Base-by-base conservation (phyloP, 2,113 vertebrate species). In the Plectropomus leopardus region DNA sequence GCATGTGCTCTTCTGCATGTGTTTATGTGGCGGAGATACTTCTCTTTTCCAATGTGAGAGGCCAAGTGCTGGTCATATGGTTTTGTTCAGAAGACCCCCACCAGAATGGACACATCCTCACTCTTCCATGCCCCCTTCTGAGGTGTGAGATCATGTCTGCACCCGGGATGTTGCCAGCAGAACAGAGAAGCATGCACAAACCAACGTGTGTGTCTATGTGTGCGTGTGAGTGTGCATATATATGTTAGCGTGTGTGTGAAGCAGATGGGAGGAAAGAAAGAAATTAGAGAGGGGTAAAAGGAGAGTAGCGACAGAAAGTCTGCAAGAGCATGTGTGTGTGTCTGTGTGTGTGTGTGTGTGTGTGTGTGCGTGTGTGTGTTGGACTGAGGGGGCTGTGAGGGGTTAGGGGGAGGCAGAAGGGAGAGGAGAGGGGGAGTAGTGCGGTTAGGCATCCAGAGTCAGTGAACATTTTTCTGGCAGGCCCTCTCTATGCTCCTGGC, bases 391-490 rank as follows among this genome's bases (percentile, higher is more conserved):
- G 90, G 90, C 83, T 91, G 90, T 87, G 88, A 87, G 79, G 89
- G 86, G 89, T 86, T 80, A 78, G 86, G 85, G 68, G 87, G 73
- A 74, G 60, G 76, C 45, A 74, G 74, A 75, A 72, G 57, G 74
- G 85, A 67, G 80, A 71, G 32, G 76, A 74, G 84, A 72, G 85
- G 89, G 90, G 89, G 80, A 85, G 93, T 83, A 93, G 94, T 93
- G 95, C 93, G 95, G 95, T 94, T 94, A 94, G 96, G 95, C 96
- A 96, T 96, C 96, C 96, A 95, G 96, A 97, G 96, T 96, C 96
- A 95, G 94, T 97, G 97, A 98, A 95, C 95, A 96, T 94, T 97
- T 96, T 96, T 96, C 96, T 97, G 97, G 96, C 95, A 95, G 95
- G 93, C 94, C 93, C 91, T 92, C 93, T 92, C 80, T 82, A 89